A percentile compares a stretch with the other conserved stretches of the same genome.
These are phyloP conservation scores for Ornithorhynchus anatinus DNA, from an alignment of 2,113 vertebrate species.

Conservation along the genomic window DNA sequence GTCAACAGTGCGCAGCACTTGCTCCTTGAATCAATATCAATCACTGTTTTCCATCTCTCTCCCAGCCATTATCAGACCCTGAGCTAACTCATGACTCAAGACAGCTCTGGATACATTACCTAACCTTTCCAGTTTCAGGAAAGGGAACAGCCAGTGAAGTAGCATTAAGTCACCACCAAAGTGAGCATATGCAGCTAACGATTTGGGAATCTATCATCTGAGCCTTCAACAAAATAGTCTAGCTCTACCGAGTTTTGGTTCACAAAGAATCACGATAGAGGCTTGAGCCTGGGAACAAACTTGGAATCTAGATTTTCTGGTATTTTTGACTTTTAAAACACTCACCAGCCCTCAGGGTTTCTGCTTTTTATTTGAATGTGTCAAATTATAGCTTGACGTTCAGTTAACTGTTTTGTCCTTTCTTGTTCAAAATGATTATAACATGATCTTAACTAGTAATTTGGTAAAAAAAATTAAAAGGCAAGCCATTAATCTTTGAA, in stretches of 20 bases:
- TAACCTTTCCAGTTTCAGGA: too few relatives aligned
- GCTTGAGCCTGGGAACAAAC: background rate
- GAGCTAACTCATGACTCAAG: too few relatives aligned
- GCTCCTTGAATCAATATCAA: background rate
- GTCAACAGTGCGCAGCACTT: rapidly evolving
- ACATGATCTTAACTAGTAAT: background rate
- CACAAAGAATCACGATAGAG: background rate
- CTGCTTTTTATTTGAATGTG: background rate
- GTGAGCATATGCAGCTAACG: too few relatives aligned
- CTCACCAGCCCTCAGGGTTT: background rate
- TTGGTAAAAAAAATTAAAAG: constrained; percentile 19
- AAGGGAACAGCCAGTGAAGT: too few relatives aligned
- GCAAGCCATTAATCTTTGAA: background rate
- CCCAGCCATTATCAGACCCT: too few relatives aligned
- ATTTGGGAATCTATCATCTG: too few relatives aligned
- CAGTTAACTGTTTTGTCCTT: background rate
- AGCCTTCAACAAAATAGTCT: background rate
- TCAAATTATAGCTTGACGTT: too few relatives aligned
- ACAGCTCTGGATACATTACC: too few relatives aligned
- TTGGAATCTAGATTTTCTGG: too few relatives aligned
- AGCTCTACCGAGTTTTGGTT: background rate
- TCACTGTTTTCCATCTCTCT: background rate
- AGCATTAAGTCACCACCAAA: too few relatives aligned
- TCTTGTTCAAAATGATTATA: background rate
- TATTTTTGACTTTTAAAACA: background rate